Conservation (phyloP, 1,140 invertebrate genomes). For the Drosophila ficusphila region DNA sequence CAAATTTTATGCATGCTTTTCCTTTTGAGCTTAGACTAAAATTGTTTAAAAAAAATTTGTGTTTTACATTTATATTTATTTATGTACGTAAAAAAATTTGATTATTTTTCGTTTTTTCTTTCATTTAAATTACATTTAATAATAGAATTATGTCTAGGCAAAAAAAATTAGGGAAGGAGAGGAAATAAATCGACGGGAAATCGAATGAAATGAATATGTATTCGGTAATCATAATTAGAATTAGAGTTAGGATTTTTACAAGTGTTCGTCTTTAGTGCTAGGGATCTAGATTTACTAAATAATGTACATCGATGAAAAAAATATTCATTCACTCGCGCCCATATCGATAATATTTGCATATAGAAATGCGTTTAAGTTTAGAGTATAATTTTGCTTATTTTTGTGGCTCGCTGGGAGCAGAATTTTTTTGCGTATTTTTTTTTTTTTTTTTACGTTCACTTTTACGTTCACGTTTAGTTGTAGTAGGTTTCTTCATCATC, state of each 20-base stretch:
- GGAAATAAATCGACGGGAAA: slow-evolving; percentile 28
- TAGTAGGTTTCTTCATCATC: slow-evolving; percentile 18
- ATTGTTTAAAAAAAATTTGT: slow-evolving; percentile 72
- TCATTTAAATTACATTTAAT: slow-evolving; percentile 71
- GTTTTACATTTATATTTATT: slow-evolving; percentile 78
- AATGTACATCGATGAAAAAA: slow-evolving; percentile 47
- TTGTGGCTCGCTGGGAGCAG: slow-evolving; percentile 48
- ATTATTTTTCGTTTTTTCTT: slow-evolving; percentile 62
- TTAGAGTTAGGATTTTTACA: slow-evolving; percentile 35
- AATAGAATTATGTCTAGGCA: slow-evolving; percentile 71
- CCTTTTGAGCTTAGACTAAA: slow-evolving; percentile 48
- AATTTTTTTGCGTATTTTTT: slow-evolving; percentile 17
- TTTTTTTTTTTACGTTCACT: slow-evolving; percentile 3
- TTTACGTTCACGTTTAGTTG: slow-evolving; percentile 16
- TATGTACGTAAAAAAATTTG: slow-evolving; percentile 82
- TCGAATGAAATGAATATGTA: slow-evolving; percentile 7
- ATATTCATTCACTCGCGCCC: slow-evolving; percentile 22
- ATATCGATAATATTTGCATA: slow-evolving; percentile 32
- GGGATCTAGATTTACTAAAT: slow-evolving; percentile 42
- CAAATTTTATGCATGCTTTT: slow-evolving; percentile 32
- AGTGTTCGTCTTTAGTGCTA: slow-evolving; percentile 47
- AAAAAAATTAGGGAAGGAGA: slow-evolving; percentile 42
- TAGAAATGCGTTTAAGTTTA: slow-evolving; percentile 39
- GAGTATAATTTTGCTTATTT: slow-evolving; percentile 56
- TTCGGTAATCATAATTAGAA: slow-evolving; percentile 21